Conservation (phyloP, 2,113 vertebrate species). For the Cepphus grylle region DNA sequence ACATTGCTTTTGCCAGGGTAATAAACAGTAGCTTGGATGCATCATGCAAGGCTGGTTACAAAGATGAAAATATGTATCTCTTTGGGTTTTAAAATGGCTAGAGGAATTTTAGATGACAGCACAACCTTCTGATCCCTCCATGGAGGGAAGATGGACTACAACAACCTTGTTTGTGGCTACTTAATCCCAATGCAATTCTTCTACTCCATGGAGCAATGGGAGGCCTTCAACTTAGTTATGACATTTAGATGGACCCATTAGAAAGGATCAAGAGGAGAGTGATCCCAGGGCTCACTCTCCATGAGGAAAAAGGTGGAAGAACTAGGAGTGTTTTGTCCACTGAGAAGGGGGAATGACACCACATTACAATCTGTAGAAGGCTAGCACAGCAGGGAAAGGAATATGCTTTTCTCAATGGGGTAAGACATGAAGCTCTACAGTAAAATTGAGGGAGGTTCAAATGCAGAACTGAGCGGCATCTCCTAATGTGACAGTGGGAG, state of each 20-base stretch:
- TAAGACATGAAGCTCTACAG: background rate
- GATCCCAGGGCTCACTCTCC: background rate
- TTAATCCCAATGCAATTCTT: background rate
- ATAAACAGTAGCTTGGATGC: constrained; percentile 16
- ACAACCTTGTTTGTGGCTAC: background rate
- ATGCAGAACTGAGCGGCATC: background rate
- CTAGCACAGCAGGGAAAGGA: background rate
- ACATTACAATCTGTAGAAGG: background rate
- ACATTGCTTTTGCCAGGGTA: background rate
- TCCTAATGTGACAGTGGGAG: background rate
- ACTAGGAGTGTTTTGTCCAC: background rate
- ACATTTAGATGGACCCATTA: background rate
- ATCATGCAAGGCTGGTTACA: constrained; percentile 2
- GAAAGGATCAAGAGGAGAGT: background rate
- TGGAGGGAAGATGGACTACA: background rate
- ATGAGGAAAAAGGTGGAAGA: background rate
- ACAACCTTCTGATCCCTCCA: background rate
- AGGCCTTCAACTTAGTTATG: background rate
- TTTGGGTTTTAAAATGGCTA: background rate
- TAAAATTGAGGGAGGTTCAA: background rate
- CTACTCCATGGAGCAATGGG: background rate
- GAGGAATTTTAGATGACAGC: background rate
- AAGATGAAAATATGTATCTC: background rate
- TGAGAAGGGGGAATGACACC: background rate
- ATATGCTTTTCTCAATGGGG: accelerated